Percentiles rank a stretch among this genome's conserved stretches.
Evolutionary conservation across 2,888 invertebrate genomes (phyloP).

Genomic region (Micoletzkya japonica): DNA sequence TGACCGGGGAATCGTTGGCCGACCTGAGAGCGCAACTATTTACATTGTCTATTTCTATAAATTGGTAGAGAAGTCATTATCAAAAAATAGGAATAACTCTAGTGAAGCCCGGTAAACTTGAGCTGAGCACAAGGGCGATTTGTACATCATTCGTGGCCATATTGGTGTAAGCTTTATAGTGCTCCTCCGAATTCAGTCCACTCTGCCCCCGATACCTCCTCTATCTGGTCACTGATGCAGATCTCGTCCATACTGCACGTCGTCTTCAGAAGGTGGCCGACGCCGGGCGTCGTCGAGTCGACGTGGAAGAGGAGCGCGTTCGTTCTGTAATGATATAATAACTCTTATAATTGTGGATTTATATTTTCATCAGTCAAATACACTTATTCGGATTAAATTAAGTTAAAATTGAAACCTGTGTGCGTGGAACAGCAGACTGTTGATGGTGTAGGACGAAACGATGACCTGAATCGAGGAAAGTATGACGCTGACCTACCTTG

Average conservation of each 20-base stretch:
- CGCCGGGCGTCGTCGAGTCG: constrained; percentile 44
- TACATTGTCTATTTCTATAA: too few species aligned
- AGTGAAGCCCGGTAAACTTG: background rate
- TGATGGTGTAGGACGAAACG: constrained; percentile 44
- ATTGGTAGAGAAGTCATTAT: too few species aligned
- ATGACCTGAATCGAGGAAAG: constrained; percentile 30
- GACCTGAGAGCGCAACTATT: constrained; percentile 29
- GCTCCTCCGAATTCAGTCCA: too few species aligned
- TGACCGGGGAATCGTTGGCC: constrained; percentile 41
- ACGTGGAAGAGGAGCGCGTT: constrained; percentile 52
- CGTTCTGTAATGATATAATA: constrained; percentile 34
- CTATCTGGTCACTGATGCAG: constrained; percentile 42
- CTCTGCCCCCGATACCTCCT: too few species aligned
- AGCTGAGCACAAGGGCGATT: too few species aligned
- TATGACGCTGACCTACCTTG: background rate
- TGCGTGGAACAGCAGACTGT: constrained; percentile 46
- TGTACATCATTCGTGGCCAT: too few species aligned
- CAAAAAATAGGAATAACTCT: background rate
- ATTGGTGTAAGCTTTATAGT: too few species aligned
- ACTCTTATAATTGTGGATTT: background rate
- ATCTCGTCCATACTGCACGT: constrained; percentile 45
- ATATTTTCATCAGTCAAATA: background rate
- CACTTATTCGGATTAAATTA: constrained; percentile 73
- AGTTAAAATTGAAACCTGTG: constrained; percentile 33
- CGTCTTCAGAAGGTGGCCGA: constrained; percentile 46